Evolutionary conservation across 2,113 vertebrate genomes (phyloP), one percentile per base, ranked within the genome.

Genomic region (Cairina moschata): DNA sequence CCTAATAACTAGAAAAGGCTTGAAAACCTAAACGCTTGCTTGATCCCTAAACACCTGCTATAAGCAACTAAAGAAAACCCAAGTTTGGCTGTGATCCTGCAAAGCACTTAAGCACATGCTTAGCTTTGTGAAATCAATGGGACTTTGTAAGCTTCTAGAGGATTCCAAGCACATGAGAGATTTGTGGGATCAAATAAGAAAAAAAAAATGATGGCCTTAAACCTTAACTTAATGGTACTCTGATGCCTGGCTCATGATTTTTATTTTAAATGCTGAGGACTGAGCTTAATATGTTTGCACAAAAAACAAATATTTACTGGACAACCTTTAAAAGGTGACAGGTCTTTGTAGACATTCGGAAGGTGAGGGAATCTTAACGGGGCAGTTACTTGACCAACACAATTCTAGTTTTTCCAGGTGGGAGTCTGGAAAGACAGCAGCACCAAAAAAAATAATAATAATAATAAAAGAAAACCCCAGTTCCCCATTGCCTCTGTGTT

Each of bases 31-130:
- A 48, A 48, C 46, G 18, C 20, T 48, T 48, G 20, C 46, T 48
- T 23, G 32, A 88, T 84, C 46, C 59, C 65, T 48, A 50, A 22
- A 62, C 67, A 28, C 66, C 44, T 54, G 36, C 44, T 68, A 84
- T 72, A 84, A 94, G 78, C 72, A 91, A 94, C 92, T 80, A 87
- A 90, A 80, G 75, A 82, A 94, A 65, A 40, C 8, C 14, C 44
- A 68, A 34, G 42, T 66, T 66, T 95, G 93, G 86, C 91, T 94
- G 58, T 93, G 80, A 96, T 95, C 92, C 96, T 95, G 74, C 79
- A 96, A 91, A 96, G 88, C 82, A 88, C 79, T 95, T 95, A 95
- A 93, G 56, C 4, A 0, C 56, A 88, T 28, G 76, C 74, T 87
- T 85, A 87, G 75, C 67, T 90, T 44, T 73, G 89, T 36, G 86